Evolutionary conservation across 2,113 vertebrate genomes (phyloP), one percentile per base, ranked within the genome.

Genomic region (Aix galericulata): DNA sequence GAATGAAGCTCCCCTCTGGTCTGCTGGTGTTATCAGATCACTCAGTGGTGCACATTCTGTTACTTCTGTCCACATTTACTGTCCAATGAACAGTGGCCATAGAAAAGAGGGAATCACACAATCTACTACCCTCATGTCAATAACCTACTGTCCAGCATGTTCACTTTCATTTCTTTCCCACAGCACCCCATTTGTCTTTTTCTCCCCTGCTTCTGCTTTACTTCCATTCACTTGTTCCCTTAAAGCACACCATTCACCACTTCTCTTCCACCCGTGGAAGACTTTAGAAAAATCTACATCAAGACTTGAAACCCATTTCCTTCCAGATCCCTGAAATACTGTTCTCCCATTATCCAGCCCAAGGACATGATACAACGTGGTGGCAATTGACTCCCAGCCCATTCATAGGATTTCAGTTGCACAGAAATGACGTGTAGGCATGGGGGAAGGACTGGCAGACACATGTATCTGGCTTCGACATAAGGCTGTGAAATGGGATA

Each of bases 71-170:
- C 6, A 4, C 1, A 0, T 53, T 75, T 62, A 53, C 15, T 36
- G 21, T n/a, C 25, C 2, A 32, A 8, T 86, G 48, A 83, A 55
- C 2, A 58, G 25, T 26, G 67, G 14, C 48, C 32, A 60, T 5
- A 56, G 62, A 73, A 81, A 80, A 22, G 21, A 48, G 22, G 10
- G 26, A 88, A 66, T 42, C 46, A n/a, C 12, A 58, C 21, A 56
- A 6, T 25, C 17, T n/a, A 60, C 25, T 7, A 63, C 66, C 82
- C 31, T 76, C 7, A 75, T 32, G 7, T 42, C 29, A 10, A 6
- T 46, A 23, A 46, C 17, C 15, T 16, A 16, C 16, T 53, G 38
- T 3, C 7, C 50, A 64, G 48, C 7, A 50, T 0, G 0, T 9
- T 80, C 44, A 52, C 2, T 6, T 69, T 69, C 64, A 29, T 32